These are phyloP conservation scores for Dasyprocta punctata DNA, from an alignment of 2,113 vertebrate genomes.

Conservation along the genomic window DNA sequence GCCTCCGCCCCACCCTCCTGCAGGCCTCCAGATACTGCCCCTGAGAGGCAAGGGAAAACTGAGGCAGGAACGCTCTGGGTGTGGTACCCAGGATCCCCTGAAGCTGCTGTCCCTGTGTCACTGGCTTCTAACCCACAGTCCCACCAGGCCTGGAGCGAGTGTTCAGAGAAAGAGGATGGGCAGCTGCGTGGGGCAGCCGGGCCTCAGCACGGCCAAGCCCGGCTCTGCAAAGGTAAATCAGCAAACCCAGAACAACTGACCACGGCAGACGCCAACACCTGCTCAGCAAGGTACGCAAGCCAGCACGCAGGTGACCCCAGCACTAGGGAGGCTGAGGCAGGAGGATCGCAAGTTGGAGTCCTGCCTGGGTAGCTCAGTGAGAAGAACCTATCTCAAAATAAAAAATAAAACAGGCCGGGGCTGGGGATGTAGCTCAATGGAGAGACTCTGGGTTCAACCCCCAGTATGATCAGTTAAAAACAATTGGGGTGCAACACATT, in stretches of 20 bases:
- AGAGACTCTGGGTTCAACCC: background rate
- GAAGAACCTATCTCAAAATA: background rate
- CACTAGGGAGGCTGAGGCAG: background rate
- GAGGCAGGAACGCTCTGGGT: background rate
- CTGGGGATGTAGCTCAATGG: background rate
- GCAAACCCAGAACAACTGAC: background rate
- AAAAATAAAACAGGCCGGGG: background rate
- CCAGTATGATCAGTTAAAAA: background rate
- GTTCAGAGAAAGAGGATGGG: background rate
- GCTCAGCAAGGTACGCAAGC: background rate
- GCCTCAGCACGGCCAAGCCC: background rate
- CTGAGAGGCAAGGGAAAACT: background rate
- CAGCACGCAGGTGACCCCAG: no score
- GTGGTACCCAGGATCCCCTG: background rate
- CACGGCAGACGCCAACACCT: background rate
- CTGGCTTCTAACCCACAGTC: background rate
- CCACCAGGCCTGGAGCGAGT: background rate
- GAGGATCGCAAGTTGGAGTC: background rate
- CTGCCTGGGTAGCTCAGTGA: background rate
- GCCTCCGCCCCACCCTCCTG: background rate
- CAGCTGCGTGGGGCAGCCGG: no score
- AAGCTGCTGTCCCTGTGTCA: background rate
- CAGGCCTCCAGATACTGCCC: background rate
- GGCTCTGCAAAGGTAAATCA: background rate
- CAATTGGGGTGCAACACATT: background rate